Evolutionary conservation across 1,140 invertebrate genomes (phyloP), one percentile per base, ranked within the genome.

Genomic region (Plectrocnemia conspersa): DNA sequence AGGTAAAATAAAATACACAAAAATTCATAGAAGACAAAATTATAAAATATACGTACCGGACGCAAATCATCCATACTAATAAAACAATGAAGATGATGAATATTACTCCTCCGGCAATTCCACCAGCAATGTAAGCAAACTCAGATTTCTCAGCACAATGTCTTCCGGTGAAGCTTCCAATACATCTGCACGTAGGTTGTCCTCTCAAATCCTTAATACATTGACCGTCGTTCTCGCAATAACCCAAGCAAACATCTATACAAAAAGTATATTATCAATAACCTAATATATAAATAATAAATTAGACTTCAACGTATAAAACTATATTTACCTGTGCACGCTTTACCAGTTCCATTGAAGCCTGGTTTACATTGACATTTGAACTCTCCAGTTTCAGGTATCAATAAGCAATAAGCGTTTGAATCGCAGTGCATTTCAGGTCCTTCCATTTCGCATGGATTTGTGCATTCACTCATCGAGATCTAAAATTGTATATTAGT

Each of bases 1-100:
- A 25, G 42, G 27, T 22, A 5, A 19, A 18, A 2, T 41, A 10
- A 41, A 41, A 41, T 41, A 15, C 11, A 23, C 21, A 11, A 23
- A 23, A 25, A 44, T 40, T 18, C 4, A 18, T 13, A 13, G 5
- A 36, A 9, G 4, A 13, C 3, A 11, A 13, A 18, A n/a, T 29
- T 25, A 46, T 23, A 11, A 4, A 44, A 25, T 22, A 15, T 54
- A 41, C 55, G 66, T 69, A 88, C 84, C 88, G 87, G 27, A 91
- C 91, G 70, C 93, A 96, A 64, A 96, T 96, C 93, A 96, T 96
- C 92, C 93, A 96, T 45, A 96, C 90, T 11, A 96, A 82, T 27
- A 96, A 77, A 3, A 93, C 90, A 52, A 95, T 83, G 63, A 96
- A 83, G 57, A 96, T 94, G 54, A 95, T 86, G 63, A 95, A 85